Base-by-base conservation (phyloP, 1,140 invertebrate genomes). In the Euura lappo region DNA sequence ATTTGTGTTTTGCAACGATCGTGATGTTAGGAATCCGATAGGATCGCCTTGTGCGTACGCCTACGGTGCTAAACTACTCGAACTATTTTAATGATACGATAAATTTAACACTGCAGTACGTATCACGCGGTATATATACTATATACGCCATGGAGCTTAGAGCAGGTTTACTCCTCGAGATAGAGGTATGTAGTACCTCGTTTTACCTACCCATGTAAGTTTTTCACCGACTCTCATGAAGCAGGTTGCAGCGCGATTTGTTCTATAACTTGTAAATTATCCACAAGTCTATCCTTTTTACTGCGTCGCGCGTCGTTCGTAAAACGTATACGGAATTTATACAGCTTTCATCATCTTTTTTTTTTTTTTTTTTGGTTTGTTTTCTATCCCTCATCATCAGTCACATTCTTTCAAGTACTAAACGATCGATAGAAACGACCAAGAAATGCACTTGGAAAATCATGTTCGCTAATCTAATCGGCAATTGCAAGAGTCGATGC, bases 11-110 rank as follows among this genome's bases (percentile, higher is more conserved):
- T 60, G 51, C 51, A 60, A 60, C 51, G 13, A 60, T n/a, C 28
- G 28, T 28, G 28, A 28, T 28, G 28, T 28, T 28, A 28, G 51
- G 51, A 60, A 60, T 60, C 13, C 51, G 51, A 60, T 60, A 60
- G 10, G 8, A n/a, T 60, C 3, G 51, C 8, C 10, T 60, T n/a
- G 47, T n/a, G 51, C 8, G 3, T 60, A 11, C 51, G 51, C 51
- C 51, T 60, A 60, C 51, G 51, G 3, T 0, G 51, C 51, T 60
- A 60, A 60, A 60, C 51, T 60, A 60, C 51, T 60, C 3, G 8
- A 60, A 60, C 51, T 60, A 60, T 60, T 60, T 60, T 60, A 60
- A 60, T 60, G 51, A n/a, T 60, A 60, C 51, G 10, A 60, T 60
- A 60, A 60, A 60, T 60, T 60, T 60, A 11, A 4, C 51, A 60